Evolutionary conservation across 2,797 vertebrate species (phyloP), one percentile per base, ranked within the genome.

Genomic region (Lithobates sylvaticus): DNA sequence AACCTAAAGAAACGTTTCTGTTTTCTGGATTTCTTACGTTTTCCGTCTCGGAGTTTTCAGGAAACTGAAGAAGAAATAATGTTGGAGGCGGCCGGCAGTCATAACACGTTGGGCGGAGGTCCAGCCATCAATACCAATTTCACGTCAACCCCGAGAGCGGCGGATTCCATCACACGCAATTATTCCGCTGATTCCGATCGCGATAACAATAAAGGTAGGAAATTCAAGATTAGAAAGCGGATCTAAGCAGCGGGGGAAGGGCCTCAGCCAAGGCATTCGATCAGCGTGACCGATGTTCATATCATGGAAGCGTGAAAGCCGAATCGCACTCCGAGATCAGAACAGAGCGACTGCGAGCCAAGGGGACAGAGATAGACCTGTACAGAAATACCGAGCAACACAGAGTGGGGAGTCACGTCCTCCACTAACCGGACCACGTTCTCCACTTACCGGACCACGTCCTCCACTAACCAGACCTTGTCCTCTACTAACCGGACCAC

Each of bases 161-260:
- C 29, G 77, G 26, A 69, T 79, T 79, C 69, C 77, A 50, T 32
- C 29, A 15, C 68, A 54, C 21, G 21, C 26, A 70, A 54, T 54
- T 70, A 32, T 34, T 16, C 78, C 23, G 36, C 42, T n/a, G 50
- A 36, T 58, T 70, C 36, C 50, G 78, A 70, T 42, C 12, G 21
- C 10, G 70, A 72, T 80, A 54, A 71, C 16, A 80, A 69, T 29
- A 34, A 69, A 32, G 42, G 44, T 80, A 80, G 5, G 70, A 80
- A 80, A 69, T 34, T 12, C 10, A n/a, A 78, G 58, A 47, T 47
- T 47, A 13, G 44, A 68, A 68, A 29, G 67, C 27, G 29, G 32
- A 29, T 21, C 13, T 34, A 71, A 36, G 69, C 21, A 50, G 64
- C 29, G 18, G 47, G 32, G 78, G 23, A 39, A 34, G 3, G 23